A percentile compares a stretch with the other conserved stretches of the same genome.
Evolutionary conservation across 2,888 invertebrate genomes (phyloP).

Genomic region (Gordius sp.): DNA sequence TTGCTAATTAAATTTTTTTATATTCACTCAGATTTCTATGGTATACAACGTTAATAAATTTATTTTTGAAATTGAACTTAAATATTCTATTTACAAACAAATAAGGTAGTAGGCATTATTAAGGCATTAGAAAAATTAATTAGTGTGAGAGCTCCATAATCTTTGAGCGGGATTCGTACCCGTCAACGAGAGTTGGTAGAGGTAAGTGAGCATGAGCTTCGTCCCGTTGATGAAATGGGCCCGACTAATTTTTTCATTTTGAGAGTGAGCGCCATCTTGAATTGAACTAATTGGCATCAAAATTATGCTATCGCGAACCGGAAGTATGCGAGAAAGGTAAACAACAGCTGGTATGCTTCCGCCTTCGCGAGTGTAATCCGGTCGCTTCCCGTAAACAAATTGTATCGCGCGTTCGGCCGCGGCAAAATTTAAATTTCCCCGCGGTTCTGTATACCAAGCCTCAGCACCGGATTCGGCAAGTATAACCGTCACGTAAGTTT

Average conservation of each 20-base stretch:
- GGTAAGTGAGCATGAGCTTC: not conserved
- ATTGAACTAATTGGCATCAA: constrained; percentile 73
- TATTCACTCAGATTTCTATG: too few relatives aligned
- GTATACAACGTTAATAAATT: too few relatives aligned
- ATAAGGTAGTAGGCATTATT: too few relatives aligned
- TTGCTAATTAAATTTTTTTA: too few relatives aligned
- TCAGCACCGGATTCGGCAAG: not conserved
- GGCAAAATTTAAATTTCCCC: not conserved
- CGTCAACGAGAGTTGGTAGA: not conserved
- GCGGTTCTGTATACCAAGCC: not conserved
- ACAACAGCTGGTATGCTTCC: constrained; percentile 60
- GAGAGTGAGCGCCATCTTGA: constrained; percentile 92
- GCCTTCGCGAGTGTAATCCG: constrained; percentile 81
- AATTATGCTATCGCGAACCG: constrained; percentile 51
- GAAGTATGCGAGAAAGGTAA: not conserved
- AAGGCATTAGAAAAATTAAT: too few relatives aligned
- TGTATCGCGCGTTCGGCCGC: not conserved
- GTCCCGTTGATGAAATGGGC: constrained; percentile 72
- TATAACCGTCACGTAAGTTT: too few relatives aligned
- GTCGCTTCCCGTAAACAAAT: constrained; percentile 40
- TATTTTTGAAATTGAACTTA: too few relatives aligned
- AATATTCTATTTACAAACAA: too few relatives aligned
- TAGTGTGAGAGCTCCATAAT: too few relatives aligned
- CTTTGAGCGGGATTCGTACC: too few relatives aligned
- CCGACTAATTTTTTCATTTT: constrained; percentile 82